Conservation (phyloP, 2,888 invertebrate genomes). For the Eudemis profundana region DNA sequence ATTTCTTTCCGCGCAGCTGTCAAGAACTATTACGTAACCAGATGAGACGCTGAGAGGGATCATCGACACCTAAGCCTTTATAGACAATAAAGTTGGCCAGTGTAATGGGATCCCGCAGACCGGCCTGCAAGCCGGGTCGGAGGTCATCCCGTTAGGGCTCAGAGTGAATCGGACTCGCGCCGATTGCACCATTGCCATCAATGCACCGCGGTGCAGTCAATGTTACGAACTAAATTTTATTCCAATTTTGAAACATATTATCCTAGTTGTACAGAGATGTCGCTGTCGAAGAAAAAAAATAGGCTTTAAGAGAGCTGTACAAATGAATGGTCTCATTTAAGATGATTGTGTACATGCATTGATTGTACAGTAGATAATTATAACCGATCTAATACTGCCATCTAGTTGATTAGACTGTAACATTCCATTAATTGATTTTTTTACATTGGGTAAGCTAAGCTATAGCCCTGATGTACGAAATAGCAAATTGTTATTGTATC, state of each 20-base stretch:
- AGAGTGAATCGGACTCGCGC: slow-evolving; percentile 4
- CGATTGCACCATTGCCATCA: slow-evolving; percentile 16
- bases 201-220: not conserved
- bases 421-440: too few species aligned
- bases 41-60: slow-evolving; percentile 57
- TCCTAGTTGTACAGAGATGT: too few species aligned
- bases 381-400: too few species aligned
- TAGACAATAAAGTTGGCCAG: slow-evolving; percentile 75
- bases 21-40: slow-evolving; percentile 50
- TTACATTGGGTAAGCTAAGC: too few species aligned
- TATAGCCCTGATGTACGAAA: too few species aligned
- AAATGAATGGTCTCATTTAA: too few species aligned
- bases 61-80: slow-evolving; percentile 75
- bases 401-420: too few species aligned
- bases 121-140: slow-evolving; percentile 64
- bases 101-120: slow-evolving; percentile 72
- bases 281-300: too few species aligned
- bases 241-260: not conserved
- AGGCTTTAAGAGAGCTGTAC: too few species aligned
- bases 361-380: too few species aligned
- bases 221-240: not conserved
- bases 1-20: slow-evolving; percentile 30
- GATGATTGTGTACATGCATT: too few species aligned
- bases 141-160: slow-evolving; percentile 55
- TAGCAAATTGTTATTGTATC: too few species aligned